Conservation (phyloP, 2,888 invertebrate species). For the Athalia cordata region DNA sequence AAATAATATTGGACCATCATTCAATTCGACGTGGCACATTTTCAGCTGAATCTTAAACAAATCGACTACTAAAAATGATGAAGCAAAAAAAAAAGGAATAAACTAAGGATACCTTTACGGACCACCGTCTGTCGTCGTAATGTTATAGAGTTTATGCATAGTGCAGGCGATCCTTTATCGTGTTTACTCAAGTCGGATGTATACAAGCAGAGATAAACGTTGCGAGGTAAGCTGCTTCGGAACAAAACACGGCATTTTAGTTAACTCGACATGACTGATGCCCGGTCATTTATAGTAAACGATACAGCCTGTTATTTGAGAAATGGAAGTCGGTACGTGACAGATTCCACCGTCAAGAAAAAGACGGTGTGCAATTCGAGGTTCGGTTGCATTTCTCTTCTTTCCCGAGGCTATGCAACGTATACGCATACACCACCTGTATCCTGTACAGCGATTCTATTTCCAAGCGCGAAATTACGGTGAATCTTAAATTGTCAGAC, state of each 20-base stretch:
- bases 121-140: no score
- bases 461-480: not conserved
- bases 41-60: no score
- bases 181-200: no score
- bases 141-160: no score
- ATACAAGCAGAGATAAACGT: no score
- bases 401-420: not conserved
- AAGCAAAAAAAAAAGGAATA: no score
- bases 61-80: no score
- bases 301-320: conserved; percentile 32
- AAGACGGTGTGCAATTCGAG: not conserved
- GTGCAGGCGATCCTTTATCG: no score
- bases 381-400: not conserved
- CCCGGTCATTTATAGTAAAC: conserved; percentile 7
- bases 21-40: no score
- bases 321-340: conserved; percentile 35
- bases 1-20: no score
- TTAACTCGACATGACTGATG: conserved; percentile 24
- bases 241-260: not conserved
- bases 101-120: no score
- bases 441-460: not conserved
- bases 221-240: no score
- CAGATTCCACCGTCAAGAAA: not conserved
- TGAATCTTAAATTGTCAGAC: conserved; percentile 28
- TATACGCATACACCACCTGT: not conserved